Evolutionary conservation across 2,113 vertebrate genomes (phyloP), one percentile per base, ranked within the genome.

Genomic region (Carassius carassius): DNA sequence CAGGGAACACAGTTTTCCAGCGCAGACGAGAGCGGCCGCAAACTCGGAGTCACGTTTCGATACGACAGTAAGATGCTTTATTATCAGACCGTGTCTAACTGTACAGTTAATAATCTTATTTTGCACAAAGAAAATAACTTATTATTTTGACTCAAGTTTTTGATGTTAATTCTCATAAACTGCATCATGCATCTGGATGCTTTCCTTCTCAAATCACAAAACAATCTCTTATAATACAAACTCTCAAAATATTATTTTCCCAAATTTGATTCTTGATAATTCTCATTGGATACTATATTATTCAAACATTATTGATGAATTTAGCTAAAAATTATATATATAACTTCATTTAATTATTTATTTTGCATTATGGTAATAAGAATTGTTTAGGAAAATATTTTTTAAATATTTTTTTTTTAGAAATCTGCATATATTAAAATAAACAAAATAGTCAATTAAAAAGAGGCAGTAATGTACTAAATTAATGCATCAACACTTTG

Each of bases 1-100:
- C 82, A 95, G 94, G 93, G 78, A 73, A 56, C 87, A 0, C 91
- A 87, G 89, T 35, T 67, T 4, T 85, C 92, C 6, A 92, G 78
- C 76, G 80, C 81, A 16, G 94, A 94, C 2, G 93, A 92, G 75
- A 89, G 49, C 74, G 84, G 90, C 70, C 91, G 91, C 44, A 92
- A 86, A 85, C 74, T 91, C 11, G 80, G 85, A 9, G 88, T 94
- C 85, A 92, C 92, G 65, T 91, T 94, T 88, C 91, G 92, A 83
- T 87, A 91, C 6, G 94, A 95, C 91, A 95, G 94, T 95, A 91
- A 94, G 94, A 5, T 29, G 81, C 41, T n/a, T 23, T 56, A 44
- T 51, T 3, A 14, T 37, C 35, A 70, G 32, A 25, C n/a, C n/a
- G 29, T 25, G n/a, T 74, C n/a, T 76, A 17, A 19, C 2, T 56